Evolutionary conservation across 2,888 invertebrate species (phyloP).

Genomic region (Hypolimnas misippus): DNA sequence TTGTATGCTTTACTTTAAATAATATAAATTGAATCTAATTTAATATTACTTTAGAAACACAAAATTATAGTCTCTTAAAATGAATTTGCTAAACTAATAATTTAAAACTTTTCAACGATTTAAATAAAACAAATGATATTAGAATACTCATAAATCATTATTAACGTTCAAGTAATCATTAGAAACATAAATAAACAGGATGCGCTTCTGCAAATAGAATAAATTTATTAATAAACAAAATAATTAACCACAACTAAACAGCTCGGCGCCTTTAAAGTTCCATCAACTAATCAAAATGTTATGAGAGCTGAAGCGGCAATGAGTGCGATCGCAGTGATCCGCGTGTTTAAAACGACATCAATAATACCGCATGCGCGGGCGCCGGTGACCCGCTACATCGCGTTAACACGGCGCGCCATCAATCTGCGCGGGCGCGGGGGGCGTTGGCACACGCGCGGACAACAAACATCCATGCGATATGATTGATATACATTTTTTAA

Average conservation of each 20-base stretch:
- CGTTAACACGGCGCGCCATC: slow-evolving; percentile 36
- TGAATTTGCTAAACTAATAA: too few species aligned
- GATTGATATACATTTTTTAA: slow-evolving; percentile 10
- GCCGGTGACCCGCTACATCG: slow-evolving; percentile 22
- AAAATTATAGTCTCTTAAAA: too few species aligned
- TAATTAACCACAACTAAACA: background rate
- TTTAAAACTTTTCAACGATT: too few species aligned
- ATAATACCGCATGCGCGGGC: slow-evolving; percentile 23
- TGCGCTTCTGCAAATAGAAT: background rate
- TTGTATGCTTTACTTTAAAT: background rate
- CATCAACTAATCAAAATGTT: background rate
- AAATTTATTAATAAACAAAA: background rate
- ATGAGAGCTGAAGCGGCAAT: background rate
- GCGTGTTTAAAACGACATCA: slow-evolving; percentile 30
- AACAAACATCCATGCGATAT: background rate
- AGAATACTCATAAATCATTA: too few species aligned
- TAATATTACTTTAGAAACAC: too few species aligned
- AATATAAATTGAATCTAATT: too few species aligned
- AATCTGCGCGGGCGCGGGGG: slow-evolving; percentile 23
- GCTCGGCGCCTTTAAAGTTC: background rate
- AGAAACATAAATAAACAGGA: too few species aligned
- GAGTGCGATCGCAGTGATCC: background rate
- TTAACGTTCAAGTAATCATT: too few species aligned
- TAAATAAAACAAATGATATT: too few species aligned
- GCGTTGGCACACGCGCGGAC: slow-evolving; percentile 27